phyloP scores from a whole-genome alignment of 2,113 vertebrate genomes.

The Lophura nycthemera region DNA sequence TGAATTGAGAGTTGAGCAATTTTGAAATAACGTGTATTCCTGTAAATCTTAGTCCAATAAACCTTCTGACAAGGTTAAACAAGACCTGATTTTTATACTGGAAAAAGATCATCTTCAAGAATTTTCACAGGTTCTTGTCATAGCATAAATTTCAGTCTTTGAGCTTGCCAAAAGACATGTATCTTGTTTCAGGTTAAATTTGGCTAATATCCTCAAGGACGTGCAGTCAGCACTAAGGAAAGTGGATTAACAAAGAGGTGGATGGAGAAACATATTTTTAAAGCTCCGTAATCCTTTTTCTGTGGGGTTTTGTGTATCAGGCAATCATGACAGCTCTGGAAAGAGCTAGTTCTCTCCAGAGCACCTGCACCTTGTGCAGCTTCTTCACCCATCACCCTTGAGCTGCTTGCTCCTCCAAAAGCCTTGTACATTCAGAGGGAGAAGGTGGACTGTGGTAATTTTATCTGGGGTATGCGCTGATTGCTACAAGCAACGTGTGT shows the following conservation, averaged over 20 bases:
- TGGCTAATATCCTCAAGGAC: not conserved
- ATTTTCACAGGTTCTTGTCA: not conserved
- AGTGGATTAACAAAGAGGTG: not conserved
- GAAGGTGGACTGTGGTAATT: not conserved
- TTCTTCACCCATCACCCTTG: not conserved
- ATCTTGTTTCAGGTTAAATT: not conserved
- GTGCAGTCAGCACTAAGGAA: not conserved
- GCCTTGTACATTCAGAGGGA: not conserved
- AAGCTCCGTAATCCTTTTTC: not conserved
- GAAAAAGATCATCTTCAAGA: not conserved
- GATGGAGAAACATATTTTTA: not conserved
- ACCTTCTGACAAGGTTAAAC: not conserved
- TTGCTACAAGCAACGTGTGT: not conserved
- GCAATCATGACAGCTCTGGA: not conserved
- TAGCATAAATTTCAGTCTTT: not conserved
- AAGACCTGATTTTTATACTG: not conserved
- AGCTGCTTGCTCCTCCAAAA: not conserved
- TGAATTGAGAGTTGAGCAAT: fast-evolving
- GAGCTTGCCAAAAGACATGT: not conserved
- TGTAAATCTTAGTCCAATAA: not conserved
- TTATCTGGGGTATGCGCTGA: not conserved
- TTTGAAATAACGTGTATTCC: not conserved
- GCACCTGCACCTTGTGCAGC: not conserved
- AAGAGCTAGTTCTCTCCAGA: not conserved
- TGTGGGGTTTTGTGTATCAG: not conserved